phyloP scores from a whole-genome alignment of 2,888 invertebrate species.

The Periphyllus acericola region DNA sequence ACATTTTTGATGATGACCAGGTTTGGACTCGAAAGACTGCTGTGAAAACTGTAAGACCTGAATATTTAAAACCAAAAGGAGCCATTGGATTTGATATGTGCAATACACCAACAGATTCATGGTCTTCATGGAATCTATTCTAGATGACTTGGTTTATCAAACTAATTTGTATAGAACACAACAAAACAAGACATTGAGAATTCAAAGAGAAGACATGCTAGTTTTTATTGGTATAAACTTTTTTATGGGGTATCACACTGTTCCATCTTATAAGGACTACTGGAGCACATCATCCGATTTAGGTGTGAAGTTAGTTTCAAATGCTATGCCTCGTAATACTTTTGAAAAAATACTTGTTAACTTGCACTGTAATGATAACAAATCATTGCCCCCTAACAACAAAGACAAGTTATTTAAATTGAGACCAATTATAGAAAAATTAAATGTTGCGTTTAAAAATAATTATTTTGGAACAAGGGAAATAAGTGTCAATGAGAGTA shows the following conservation, averaged over 20 bases:
- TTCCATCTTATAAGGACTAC: not conserved
- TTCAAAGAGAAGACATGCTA: not conserved
- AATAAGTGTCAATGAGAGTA: slow-evolving; percentile 60
- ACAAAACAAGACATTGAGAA: not conserved
- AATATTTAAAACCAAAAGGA: not conserved
- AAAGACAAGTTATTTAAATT: slow-evolving; percentile 30
- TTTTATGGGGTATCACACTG: not conserved
- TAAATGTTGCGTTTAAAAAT: not conserved
- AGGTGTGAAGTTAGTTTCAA: slow-evolving; percentile 9
- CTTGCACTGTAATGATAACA: slow-evolving; percentile 40
- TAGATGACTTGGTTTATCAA: not conserved
- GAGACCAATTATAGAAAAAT: slow-evolving; percentile 9
- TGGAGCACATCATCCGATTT: slow-evolving; percentile 3
- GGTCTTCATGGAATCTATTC: not conserved
- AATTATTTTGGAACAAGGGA: not conserved
- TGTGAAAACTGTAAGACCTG: no score
- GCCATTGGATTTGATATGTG: slow-evolving; percentile 2
- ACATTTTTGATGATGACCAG: no score
- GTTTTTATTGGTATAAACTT: not conserved
- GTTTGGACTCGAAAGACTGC: no score
- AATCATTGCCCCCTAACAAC: slow-evolving; percentile 1
- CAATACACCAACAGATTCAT: not conserved
- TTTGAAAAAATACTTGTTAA: slow-evolving; percentile 20
- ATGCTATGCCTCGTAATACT: slow-evolving; percentile 4
- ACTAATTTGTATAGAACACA: not conserved